Conservation (phyloP, 2,113 vertebrate genomes). For the Trematomus loennbergii region DNA sequence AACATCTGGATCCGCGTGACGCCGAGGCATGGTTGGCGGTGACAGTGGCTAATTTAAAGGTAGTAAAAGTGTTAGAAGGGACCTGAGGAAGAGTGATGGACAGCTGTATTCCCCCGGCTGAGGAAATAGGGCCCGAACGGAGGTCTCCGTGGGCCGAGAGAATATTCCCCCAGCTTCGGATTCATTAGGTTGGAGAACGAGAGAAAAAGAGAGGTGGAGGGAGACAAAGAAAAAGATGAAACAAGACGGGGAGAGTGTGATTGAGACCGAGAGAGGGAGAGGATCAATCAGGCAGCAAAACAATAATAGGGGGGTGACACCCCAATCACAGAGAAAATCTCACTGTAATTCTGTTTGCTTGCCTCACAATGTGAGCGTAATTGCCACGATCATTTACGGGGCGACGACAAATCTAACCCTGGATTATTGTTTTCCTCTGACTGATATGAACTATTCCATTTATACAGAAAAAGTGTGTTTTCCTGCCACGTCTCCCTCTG, state of each 20-base stretch:
- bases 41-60: constrained; percentile 80
- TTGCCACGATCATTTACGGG: constrained; percentile 63
- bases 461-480: constrained; percentile 23
- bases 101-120: constrained; percentile 64
- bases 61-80: constrained; percentile 74
- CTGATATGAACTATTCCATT: constrained; percentile 65
- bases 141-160: constrained; percentile 42
- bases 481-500: constrained; percentile 19
- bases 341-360: constrained; percentile 75
- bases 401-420: constrained; percentile 38
- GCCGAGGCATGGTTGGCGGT: constrained; percentile 54
- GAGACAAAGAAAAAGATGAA: constrained; percentile 68
- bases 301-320: constrained; percentile 70
- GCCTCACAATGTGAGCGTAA: constrained; percentile 62
- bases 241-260: constrained; percentile 66
- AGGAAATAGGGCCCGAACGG: constrained; percentile 55
- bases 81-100: constrained; percentile 73
- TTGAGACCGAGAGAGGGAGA: constrained; percentile 54
- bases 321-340: constrained; percentile 71
- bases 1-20: constrained; percentile 78
- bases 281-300: constrained; percentile 72
- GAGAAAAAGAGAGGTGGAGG: constrained; percentile 36
- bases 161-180: constrained; percentile 54
- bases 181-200: constrained; percentile 58
- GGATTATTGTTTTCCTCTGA: constrained; percentile 70